Conservation (phyloP, 2,888 invertebrate species). For the Pammene fasciana region DNA sequence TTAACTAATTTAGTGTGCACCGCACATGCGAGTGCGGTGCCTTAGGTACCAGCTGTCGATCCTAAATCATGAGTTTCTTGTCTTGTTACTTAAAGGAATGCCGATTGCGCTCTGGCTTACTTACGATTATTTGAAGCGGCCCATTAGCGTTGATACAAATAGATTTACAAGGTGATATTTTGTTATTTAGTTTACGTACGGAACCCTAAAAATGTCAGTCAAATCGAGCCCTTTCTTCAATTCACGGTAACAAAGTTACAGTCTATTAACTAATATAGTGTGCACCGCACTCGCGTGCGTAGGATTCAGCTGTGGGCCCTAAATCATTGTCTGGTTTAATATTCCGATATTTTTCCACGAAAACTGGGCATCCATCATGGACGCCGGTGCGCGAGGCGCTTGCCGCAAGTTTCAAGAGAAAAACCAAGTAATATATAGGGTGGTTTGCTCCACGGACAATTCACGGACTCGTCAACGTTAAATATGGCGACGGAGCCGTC, state of each 20-base stretch:
- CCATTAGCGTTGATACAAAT: too few relatives aligned
- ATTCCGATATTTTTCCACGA: slow-evolving; percentile 42
- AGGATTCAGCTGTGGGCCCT: slow-evolving; percentile 22
- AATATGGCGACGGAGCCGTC: too few relatives aligned
- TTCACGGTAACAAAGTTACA: slow-evolving; percentile 3
- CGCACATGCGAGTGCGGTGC: slow-evolving; percentile 25
- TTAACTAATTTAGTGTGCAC: slow-evolving; percentile 29
- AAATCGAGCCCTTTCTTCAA: background rate
- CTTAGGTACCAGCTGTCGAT: slow-evolving; percentile 8
- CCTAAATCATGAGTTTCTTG: slow-evolving; percentile 41
- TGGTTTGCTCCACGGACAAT: too few relatives aligned
- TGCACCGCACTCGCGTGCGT: slow-evolving; percentile 25
- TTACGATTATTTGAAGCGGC: too few relatives aligned
- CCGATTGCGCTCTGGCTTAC: too few relatives aligned
- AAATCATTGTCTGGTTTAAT: slow-evolving; percentile 40
- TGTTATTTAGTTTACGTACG: background rate
- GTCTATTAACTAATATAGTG: slow-evolving; percentile 29
- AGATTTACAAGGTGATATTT: too few relatives aligned
- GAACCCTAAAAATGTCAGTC: background rate
- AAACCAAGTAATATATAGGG: background rate
- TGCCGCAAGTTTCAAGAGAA: slow-evolving; percentile 10
- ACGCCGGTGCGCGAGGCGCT: background rate
- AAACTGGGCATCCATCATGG: slow-evolving; percentile 41
- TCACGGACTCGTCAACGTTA: too few relatives aligned
- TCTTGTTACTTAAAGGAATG: slow-evolving; percentile 9